Evolutionary conservation across 2,797 vertebrate genomes (phyloP), one percentile per base, ranked within the genome.

Genomic region (Cyprinella venusta): DNA sequence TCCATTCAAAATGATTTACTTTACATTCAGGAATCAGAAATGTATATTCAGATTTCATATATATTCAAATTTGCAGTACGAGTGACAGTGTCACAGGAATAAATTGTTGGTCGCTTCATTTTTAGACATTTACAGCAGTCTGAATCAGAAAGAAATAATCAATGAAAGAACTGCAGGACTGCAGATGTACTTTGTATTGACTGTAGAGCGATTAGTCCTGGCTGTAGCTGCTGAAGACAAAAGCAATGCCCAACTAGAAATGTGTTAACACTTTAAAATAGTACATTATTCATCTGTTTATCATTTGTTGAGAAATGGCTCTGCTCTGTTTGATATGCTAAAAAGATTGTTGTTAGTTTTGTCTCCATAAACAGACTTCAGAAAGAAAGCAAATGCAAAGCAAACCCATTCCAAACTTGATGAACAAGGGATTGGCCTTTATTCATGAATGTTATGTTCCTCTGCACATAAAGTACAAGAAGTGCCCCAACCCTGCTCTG

Each of bases 261-360:
- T 90, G 85, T 81, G 82, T 79, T 80, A 86, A 90, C 82, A 84
- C 48, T 40, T 13, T 40, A 85, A 83, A 86, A 84, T 86, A 5
- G 59, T 92, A 84, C 90, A 92, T 92, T 90, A 93, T 93, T 91
- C 89, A 93, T 89, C 84, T 82, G 88, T 81, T 85, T 88, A 87
- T 91, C 89, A 90, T 93, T 92, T 90, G 84, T 84, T 77, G 88
- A 88, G 79, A 88, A 74, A 79, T 24, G 12, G 33, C 59, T 70
- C 84, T 85, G 61, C 52, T 85, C 81, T 89, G 90, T 90, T 84
- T 88, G 74, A 90, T 89, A 84, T 89, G 88, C 75, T 90, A 91
- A 89, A 80, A 30, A 89, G 77, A 81, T 64, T 18, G 87, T 52
- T 85, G 70, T 38, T 81, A 13, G 61, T 50, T 77, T 54, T 65